A percentile compares a stretch with the other conserved stretches of the same genome.
Conservation (phyloP, 1,140 invertebrate species). For the Aphaenogaster ashmeadi region DNA sequence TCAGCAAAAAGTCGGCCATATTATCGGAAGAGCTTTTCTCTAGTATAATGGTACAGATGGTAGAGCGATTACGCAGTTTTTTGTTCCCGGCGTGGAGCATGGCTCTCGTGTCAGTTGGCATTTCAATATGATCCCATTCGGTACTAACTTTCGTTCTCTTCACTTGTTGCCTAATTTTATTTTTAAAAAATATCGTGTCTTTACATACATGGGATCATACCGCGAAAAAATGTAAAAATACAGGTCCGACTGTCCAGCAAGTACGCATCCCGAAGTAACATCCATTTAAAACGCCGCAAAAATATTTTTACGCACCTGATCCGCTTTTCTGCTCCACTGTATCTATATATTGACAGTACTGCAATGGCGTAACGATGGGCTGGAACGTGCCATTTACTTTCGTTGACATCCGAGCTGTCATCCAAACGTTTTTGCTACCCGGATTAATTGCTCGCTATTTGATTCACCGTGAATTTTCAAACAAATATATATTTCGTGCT, state of each 20-base stretch:
- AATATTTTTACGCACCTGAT: slow-evolving; percentile 58
- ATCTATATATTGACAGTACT: slow-evolving; percentile 47
- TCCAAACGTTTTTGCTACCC: not conserved
- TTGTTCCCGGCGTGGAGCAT: no score
- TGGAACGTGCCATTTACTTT: slow-evolving; percentile 23
- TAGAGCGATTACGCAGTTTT: slow-evolving; percentile 45
- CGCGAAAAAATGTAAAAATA: not conserved
- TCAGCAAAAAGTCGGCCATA: slow-evolving; percentile 53
- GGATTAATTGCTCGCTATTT: slow-evolving; percentile 40
- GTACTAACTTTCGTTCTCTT: slow-evolving; percentile 4
- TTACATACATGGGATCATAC: not conserved
- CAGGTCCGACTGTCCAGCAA: not conserved
- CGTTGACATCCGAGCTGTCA: slow-evolving; percentile 54
- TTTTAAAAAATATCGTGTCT: slow-evolving; percentile 15
- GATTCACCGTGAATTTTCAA: slow-evolving; percentile 36
- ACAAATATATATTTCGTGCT: slow-evolving; percentile 3
- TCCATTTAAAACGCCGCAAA: slow-evolving; percentile 46
- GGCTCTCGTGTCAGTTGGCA: not conserved
- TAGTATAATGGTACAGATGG: slow-evolving; percentile 37
- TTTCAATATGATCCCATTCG: slow-evolving; percentile 13
- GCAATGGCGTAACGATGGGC: slow-evolving; percentile 38
- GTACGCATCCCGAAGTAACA: slow-evolving; percentile 18
- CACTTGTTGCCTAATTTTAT: slow-evolving; percentile 33
- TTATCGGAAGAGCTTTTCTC: slow-evolving; percentile 24
- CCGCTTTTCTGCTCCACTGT: slow-evolving; percentile 49